Conservation (phyloP, 2,113 vertebrate species). For the Nothocercus julius region DNA sequence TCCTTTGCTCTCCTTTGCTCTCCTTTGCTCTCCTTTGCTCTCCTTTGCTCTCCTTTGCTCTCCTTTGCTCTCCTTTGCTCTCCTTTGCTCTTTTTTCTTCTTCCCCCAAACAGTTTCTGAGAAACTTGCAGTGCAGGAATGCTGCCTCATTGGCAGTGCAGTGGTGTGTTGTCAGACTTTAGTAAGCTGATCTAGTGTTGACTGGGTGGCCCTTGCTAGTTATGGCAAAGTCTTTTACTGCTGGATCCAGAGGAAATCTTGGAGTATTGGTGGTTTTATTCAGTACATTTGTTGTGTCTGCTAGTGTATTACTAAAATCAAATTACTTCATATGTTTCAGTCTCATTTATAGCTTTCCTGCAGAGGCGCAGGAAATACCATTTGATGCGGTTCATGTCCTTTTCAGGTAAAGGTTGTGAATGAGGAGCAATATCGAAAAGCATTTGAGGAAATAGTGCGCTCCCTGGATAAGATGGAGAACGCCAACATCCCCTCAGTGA, state of each 20-base stretch:
- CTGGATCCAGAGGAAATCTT: background rate
- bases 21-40: no score
- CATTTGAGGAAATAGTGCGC: slow-evolving; percentile 92
- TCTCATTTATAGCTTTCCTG: background rate
- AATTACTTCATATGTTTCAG: background rate
- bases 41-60: no score
- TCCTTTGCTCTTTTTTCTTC: background rate
- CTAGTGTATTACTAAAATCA: background rate
- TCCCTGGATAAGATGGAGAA: slow-evolving; percentile 96
- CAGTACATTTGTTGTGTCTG: background rate
- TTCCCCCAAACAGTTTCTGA: background rate
- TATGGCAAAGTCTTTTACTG: background rate
- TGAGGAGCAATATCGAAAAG: slow-evolving; percentile 85
- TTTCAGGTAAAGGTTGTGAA: slow-evolving; percentile 90
- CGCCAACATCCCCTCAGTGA: slow-evolving; percentile 93
- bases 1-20: no score
- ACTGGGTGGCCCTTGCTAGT: background rate
- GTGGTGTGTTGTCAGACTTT: background rate
- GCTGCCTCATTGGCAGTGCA: background rate
- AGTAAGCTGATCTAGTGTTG: background rate
- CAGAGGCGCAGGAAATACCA: background rate
- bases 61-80: background rate
- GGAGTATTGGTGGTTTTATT: background rate
- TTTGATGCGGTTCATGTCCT: background rate
- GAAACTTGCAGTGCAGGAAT: background rate